phyloP scores from a whole-genome alignment of 2,888 invertebrate genomes.

The Julus scanicus region DNA sequence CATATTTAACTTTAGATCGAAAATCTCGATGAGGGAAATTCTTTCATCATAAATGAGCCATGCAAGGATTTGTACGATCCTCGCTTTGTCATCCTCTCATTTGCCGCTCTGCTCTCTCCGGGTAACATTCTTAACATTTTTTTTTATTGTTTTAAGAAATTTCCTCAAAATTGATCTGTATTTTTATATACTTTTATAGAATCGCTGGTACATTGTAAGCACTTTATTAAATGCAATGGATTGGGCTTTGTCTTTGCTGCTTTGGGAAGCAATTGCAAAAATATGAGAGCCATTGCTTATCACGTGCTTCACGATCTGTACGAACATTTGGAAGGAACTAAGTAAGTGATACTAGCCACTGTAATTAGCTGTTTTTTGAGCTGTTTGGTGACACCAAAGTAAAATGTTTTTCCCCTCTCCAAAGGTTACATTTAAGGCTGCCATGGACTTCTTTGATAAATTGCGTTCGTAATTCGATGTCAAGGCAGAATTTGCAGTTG shows the following conservation, averaged over 20 bases:
- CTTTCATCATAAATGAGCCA: not conserved
- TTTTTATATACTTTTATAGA: slow-evolving; percentile 11
- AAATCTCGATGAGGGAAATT: not conserved
- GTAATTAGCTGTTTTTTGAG: not conserved
- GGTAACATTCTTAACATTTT: not conserved
- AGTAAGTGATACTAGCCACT: not conserved
- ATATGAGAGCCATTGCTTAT: slow-evolving; percentile 51
- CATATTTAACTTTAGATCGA: not conserved
- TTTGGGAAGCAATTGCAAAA: slow-evolving; percentile 26
- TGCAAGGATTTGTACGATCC: slow-evolving; percentile 46
- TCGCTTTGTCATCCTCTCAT: slow-evolving; percentile 38
- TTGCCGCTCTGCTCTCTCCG: slow-evolving; percentile 19
- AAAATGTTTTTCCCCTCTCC: not conserved
- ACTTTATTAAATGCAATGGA: slow-evolving; percentile 44
- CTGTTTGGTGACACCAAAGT: not conserved
- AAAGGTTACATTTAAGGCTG: slow-evolving; percentile 20
- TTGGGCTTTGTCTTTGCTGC: slow-evolving; percentile 47
- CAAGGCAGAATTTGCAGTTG: slow-evolving; percentile 24
- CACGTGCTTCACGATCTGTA: slow-evolving; percentile 17
- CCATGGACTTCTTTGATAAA: not conserved
- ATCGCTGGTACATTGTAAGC: not conserved
- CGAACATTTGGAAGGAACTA: slow-evolving; percentile 40
- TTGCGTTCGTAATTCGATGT: not conserved
- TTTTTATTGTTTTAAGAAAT: not conserved
- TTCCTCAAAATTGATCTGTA: not conserved